Evolutionary conservation across 2,113 vertebrate species (phyloP), one percentile per base, ranked within the genome.

Genomic region (Platycercus adscitus): DNA sequence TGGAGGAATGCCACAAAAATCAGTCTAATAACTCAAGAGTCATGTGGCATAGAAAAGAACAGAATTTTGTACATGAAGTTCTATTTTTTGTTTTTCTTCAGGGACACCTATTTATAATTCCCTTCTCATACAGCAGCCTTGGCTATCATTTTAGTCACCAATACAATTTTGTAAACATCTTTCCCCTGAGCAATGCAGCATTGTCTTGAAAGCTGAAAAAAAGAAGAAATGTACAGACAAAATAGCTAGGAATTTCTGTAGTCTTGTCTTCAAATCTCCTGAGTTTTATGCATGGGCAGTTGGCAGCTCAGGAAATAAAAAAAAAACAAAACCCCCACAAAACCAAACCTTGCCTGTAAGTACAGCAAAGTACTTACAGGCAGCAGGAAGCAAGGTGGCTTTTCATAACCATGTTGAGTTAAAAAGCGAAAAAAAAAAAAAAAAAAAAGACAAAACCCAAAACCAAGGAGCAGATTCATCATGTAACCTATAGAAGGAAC

Each of bases 321-420:
- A 60, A 2, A 0, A 2, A 10, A 37, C 21, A 66, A 58, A 72
- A 28, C 0, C 3, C n/a, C 21, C 26, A 25, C 8, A n/a, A 77
- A 87, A 70, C 7, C 9, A 77, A 64, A 44, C 17, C 37, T 68
- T 84, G 9, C 19, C 33, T 35, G 33, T 33, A 53, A 64, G 23
- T 52, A 70, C 31, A 80, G n/a, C 21, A 72, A 68, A 71, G 49
- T 50, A 50, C 24, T 50, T 50, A 25, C 49, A 50, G 72, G 33
- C 5, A 10, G 72, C 41, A 39, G 25, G 31, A 80, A 91, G 13
- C 5, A 52, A 46, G 56, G 9, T 20, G 25, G 10, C 12, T 68
- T 92, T 88, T 72, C 78, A 68, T 63, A 71, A 56, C 28, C 28
- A 29, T 13, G 8, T 25, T 50, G 33, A 60, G 29, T 55, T 21